Conservation (phyloP, 2,888 invertebrate genomes). For the Keiferia lycopersicella region DNA sequence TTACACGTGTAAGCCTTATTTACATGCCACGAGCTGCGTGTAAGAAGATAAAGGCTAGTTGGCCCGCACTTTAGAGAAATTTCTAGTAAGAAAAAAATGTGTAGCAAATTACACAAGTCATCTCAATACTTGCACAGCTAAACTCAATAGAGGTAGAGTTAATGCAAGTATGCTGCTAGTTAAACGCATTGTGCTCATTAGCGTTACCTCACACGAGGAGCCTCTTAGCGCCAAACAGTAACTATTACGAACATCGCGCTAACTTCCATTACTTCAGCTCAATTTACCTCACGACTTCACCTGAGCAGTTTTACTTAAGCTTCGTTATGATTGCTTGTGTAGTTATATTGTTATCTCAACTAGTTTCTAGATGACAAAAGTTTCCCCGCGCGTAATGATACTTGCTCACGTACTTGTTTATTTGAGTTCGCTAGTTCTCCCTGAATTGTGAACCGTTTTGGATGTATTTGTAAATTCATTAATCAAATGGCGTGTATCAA, state of each 20-base stretch:
- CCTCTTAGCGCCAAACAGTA: neutral
- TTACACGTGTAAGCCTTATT: slow-evolving; percentile 14
- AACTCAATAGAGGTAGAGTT: too few relatives aligned
- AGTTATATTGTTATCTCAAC: slow-evolving; percentile 9
- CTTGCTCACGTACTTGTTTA: slow-evolving; percentile 9
- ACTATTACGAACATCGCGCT: neutral
- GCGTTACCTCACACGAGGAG: neutral
- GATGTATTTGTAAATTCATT: slow-evolving; percentile 20
- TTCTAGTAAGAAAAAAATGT: too few relatives aligned
- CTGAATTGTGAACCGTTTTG: slow-evolving; percentile 11
- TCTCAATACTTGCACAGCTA: too few relatives aligned
- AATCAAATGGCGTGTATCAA: slow-evolving; percentile 24
- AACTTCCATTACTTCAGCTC: slow-evolving; percentile 4
- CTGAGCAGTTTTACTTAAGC: slow-evolving; percentile 9
- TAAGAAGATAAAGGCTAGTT: neutral
- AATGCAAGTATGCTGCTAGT: too few relatives aligned
- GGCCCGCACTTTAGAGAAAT: too few relatives aligned
- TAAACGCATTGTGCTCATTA: too few relatives aligned
- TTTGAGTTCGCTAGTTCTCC: slow-evolving; percentile 7
- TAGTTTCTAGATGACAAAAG: slow-evolving; percentile 1
- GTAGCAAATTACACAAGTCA: too few relatives aligned
- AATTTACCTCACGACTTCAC: slow-evolving; percentile 4
- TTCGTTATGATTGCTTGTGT: slow-evolving; percentile 8
- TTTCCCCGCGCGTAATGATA: neutral
- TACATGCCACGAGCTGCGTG: neutral